Evolutionary conservation across 2,797 vertebrate species (phyloP).

Genomic region (Paedocypris micromegethes): DNA sequence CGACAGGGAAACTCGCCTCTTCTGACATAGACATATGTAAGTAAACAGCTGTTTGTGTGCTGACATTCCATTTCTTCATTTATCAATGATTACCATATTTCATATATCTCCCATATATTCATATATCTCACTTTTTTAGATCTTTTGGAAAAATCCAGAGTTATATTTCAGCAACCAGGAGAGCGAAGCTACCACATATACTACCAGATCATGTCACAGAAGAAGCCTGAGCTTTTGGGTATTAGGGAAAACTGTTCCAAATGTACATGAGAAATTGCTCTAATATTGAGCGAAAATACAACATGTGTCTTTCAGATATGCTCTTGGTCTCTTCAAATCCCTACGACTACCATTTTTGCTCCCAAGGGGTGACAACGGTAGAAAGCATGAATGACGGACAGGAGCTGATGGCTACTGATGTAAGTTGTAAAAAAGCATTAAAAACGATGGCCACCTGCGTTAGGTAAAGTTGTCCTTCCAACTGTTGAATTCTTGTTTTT

Average conservation of each 20-base stretch:
- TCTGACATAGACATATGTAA: slow-evolving; percentile 90
- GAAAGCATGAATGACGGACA: slow-evolving; percentile 84
- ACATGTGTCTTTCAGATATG: slow-evolving; percentile 73
- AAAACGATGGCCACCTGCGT: no score
- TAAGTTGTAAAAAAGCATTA: slow-evolving; percentile 51
- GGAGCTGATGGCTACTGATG: slow-evolving; percentile 88
- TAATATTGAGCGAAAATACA: not conserved
- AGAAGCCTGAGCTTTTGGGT: slow-evolving; percentile 90
- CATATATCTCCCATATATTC: not conserved
- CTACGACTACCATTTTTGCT: slow-evolving; percentile 94
- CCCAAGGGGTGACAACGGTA: slow-evolving; percentile 85
- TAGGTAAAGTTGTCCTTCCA: no score
- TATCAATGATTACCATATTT: no score
- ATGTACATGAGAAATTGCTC: slow-evolving; percentile 6
- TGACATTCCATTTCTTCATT: not conserved
- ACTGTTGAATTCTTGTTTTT: no score
- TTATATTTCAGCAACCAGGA: slow-evolving; percentile 93
- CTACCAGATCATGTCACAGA: slow-evolving; percentile 94
- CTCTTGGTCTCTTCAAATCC: slow-evolving; percentile 89
- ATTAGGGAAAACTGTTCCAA: not conserved
- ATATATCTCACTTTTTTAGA: slow-evolving; percentile 61
- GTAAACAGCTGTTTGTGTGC: slow-evolving; percentile 56
- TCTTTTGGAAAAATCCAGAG: slow-evolving; percentile 94
- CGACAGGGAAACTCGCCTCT: slow-evolving; percentile 86
- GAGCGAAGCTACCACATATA: slow-evolving; percentile 92